A percentile compares a stretch with the other conserved stretches of the same genome.
Evolutionary conservation across 2,113 vertebrate genomes (phyloP).

Genomic region (Ascaphus truei): DNA sequence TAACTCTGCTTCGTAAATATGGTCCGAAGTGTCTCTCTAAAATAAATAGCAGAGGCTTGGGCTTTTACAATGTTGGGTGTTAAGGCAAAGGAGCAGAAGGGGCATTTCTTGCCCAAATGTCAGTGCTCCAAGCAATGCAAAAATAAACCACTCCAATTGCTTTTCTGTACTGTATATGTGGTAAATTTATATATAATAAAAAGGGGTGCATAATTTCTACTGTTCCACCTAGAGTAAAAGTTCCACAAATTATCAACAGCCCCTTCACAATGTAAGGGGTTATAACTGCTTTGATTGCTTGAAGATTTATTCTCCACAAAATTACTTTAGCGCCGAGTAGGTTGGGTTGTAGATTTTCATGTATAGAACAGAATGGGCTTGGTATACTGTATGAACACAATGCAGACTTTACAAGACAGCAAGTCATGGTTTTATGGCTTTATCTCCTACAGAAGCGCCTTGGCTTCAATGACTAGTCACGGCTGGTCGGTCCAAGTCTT

Average conservation of each 20-base stretch:
- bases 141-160: not conserved
- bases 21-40: no score
- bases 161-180: not conserved
- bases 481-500: constrained; percentile 9
- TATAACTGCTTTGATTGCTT: not conserved
- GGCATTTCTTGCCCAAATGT: no score
- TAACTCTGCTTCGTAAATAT: no score
- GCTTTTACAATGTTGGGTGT: no score
- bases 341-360: not conserved
- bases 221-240: no score
- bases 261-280: not conserved
- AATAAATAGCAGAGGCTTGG: no score
- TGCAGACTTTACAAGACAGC: constrained; percentile 5
- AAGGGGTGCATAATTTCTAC: not conserved
- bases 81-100: no score
- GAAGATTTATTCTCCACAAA: not conserved
- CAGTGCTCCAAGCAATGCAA: not conserved
- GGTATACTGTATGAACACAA: not conserved
- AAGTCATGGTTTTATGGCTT: constrained; percentile 34
- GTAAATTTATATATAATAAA: not conserved
- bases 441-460: constrained; percentile 31
- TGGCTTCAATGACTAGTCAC: constrained; percentile 24
- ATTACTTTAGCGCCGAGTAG: constrained; percentile 5
- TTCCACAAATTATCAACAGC: not conserved
- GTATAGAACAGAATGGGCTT: constrained; percentile 7